phyloP scores from a whole-genome alignment of 1,140 invertebrate genomes.

The Drosophila sucinea region DNA sequence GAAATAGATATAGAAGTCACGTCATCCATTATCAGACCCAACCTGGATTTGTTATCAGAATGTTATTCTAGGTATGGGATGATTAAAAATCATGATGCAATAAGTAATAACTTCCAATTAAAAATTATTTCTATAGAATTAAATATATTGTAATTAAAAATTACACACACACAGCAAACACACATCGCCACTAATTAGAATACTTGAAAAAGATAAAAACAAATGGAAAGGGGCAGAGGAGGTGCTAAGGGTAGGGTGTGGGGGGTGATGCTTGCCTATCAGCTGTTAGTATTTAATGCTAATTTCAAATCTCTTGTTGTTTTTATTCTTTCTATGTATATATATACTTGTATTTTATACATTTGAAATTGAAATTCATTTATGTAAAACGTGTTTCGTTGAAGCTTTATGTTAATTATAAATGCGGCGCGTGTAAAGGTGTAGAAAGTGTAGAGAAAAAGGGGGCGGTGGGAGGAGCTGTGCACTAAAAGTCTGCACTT shows the following conservation, averaged over 20 bases:
- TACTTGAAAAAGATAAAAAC: slow-evolving; percentile 1
- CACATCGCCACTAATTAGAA: slow-evolving; percentile 24
- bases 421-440: slow-evolving; percentile 33
- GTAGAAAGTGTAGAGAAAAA: not conserved
- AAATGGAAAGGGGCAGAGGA: not conserved
- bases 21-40: too few species aligned
- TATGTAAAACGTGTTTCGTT: slow-evolving; percentile 71
- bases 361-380: slow-evolving; percentile 69
- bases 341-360: slow-evolving; percentile 25
- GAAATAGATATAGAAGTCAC: too few species aligned
- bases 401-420: slow-evolving; percentile 66
- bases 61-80: not conserved
- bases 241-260: not conserved
- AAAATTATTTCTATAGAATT: slow-evolving; percentile 27
- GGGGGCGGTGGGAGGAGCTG: too few species aligned
- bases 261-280: not conserved
- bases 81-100: slow-evolving; percentile 8
- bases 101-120: slow-evolving; percentile 43
- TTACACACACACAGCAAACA: slow-evolving; percentile 13
- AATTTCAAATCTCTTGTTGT: slow-evolving; percentile 9
- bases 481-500: too few species aligned
- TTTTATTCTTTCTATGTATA: not conserved
- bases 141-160: slow-evolving; percentile 27
- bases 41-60: too few species aligned
- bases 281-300: slow-evolving; percentile 2